Percentiles rank a stretch among this genome's conserved stretches.
These are phyloP conservation scores for Tachycineta bicolor DNA, from an alignment of 2,113 vertebrate genomes.

Conservation along the genomic window DNA sequence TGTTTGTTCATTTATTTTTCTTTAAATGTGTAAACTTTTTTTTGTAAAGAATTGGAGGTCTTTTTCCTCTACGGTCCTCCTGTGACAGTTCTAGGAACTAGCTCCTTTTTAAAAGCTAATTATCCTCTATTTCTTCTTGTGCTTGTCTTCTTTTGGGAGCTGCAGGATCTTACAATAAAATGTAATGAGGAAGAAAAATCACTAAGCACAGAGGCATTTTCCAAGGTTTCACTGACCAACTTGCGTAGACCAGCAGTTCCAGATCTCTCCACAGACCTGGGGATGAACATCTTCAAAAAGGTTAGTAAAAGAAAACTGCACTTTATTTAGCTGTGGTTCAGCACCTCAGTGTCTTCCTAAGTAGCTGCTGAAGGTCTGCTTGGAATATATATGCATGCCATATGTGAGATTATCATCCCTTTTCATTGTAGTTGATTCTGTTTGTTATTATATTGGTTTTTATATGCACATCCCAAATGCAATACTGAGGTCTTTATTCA, in stretches of 20 bases:
- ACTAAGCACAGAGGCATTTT: constrained; percentile 90
- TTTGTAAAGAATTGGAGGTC: background rate
- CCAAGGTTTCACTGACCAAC: constrained; percentile 93
- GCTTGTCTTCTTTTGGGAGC: constrained; percentile 15
- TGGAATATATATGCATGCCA: background rate
- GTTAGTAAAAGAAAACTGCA: constrained; percentile 61
- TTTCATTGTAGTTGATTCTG: background rate
- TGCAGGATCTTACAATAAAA: constrained; percentile 94
- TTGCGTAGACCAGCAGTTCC: constrained; percentile 92
- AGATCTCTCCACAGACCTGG: constrained; percentile 93
- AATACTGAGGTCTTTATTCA: background rate
- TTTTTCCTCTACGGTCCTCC: background rate
- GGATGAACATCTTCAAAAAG: constrained; percentile 98
- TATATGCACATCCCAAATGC: background rate
- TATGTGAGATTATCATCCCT: background rate
- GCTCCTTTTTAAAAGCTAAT: background rate
- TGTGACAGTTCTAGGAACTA: background rate
- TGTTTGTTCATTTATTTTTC: background rate
- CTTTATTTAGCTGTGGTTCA: background rate
- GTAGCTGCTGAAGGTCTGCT: background rate
- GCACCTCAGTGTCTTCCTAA: background rate
- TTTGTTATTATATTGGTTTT: background rate
- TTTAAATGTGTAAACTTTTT: background rate
- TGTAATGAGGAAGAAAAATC: constrained; percentile 95
- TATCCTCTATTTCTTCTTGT: background rate